phyloP scores from a whole-genome alignment of 2,797 vertebrate genomes.

The Gastrophryne carolinensis region DNA sequence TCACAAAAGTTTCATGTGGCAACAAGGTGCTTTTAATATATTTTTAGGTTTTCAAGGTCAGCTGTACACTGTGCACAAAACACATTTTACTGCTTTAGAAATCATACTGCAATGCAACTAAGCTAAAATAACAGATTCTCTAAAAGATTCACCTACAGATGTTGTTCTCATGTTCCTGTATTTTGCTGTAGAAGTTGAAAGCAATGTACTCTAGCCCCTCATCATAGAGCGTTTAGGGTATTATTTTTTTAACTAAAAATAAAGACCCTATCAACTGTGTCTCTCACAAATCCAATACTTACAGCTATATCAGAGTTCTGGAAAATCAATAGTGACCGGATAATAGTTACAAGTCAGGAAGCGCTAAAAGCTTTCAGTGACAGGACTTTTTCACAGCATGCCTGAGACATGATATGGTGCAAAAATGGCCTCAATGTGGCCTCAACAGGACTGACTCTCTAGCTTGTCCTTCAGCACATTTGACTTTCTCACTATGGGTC shows the following conservation, averaged over 20 bases:
- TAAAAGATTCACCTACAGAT: too few species aligned
- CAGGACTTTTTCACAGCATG: constrained; percentile 13
- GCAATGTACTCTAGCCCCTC: too few species aligned
- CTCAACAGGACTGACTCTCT: not conserved
- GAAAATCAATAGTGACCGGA: constrained; percentile 2
- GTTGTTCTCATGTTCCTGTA: too few species aligned
- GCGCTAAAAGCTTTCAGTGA: constrained; percentile 40
- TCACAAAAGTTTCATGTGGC: too few species aligned
- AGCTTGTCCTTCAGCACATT: not conserved
- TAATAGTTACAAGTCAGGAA: constrained; percentile 5
- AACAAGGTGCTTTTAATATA: too few species aligned
- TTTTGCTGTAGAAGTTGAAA: too few species aligned
- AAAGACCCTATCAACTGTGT: not conserved
- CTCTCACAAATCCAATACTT: not conserved
- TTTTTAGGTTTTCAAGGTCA: too few species aligned
- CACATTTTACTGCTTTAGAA: too few species aligned
- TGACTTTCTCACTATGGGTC: not conserved
- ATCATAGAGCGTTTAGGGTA: not conserved
- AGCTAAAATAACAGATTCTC: too few species aligned
- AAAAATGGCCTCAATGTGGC: constrained; percentile 5
- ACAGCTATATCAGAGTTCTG: not conserved
- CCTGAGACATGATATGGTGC: constrained; percentile 7
- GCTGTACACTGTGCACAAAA: too few species aligned
- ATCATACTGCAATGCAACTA: too few species aligned
- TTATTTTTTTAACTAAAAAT: not conserved